Conservation (phyloP, 2,888 invertebrate species). For the Margaritifera margaritifera region DNA sequence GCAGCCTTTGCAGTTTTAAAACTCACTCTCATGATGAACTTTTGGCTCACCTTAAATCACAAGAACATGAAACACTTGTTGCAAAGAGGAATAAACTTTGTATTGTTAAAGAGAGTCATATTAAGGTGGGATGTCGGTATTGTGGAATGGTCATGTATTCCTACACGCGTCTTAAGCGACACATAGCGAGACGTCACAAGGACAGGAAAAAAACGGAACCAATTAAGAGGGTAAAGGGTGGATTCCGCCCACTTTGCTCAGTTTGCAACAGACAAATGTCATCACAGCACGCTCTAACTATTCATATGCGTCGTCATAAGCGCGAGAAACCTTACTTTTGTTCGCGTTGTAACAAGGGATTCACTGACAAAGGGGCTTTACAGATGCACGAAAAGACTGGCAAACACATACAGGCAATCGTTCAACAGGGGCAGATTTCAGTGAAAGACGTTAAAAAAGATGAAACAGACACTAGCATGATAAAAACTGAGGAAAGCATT, state of each 20-base stretch:
- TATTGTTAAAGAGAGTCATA: constrained; percentile 61
- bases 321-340: constrained; percentile 38
- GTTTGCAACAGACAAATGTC: constrained; percentile 39
- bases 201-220: constrained; percentile 35
- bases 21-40: constrained; percentile 52
- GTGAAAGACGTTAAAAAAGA: too few relatives aligned
- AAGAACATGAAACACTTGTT: constrained; percentile 44
- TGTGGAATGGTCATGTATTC: constrained; percentile 61
- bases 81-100: constrained; percentile 48
- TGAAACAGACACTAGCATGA: too few relatives aligned
- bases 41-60: constrained; percentile 52
- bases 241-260: constrained; percentile 43
- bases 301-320: constrained; percentile 32
- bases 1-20: constrained; percentile 61
- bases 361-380: constrained; percentile 32
- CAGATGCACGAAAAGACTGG: constrained; percentile 28
- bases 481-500: too few relatives aligned
- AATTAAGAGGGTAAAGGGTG: constrained; percentile 29
- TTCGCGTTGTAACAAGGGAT: constrained; percentile 26
- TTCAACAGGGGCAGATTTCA: not conserved
- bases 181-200: constrained; percentile 53
- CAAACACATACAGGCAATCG: constrained; percentile 16
- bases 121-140: constrained; percentile 58
- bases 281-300: constrained; percentile 35
- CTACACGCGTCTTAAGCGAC: constrained; percentile 53